Base-by-base conservation (phyloP, 1,140 invertebrate genomes). In the Mercenaria mercenaria region DNA sequence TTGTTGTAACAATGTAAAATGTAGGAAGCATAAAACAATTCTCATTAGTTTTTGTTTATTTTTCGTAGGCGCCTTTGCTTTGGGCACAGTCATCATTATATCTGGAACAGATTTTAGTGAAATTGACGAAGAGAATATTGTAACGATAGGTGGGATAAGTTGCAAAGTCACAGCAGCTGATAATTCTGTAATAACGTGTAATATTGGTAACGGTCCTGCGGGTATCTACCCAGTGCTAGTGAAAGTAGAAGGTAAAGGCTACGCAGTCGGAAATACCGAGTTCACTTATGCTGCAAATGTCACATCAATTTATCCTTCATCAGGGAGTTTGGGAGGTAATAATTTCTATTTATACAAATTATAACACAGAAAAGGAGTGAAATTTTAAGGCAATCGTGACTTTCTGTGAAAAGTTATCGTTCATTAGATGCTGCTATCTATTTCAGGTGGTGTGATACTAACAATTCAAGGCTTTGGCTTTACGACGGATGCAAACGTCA, bases 51-150 rank as follows among this genome's bases (percentile, higher is more conserved):
- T n/a, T n/a, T n/a, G n/a, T n/a, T n/a, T n/a, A n/a, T n/a, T n/a
- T n/a, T n/a, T n/a, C n/a, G n/a, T n/a, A n/a, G n/a, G n/a, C n/a
- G n/a, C n/a, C n/a, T n/a, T n/a, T n/a, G n/a, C n/a, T n/a, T n/a
- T n/a, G n/a, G n/a, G n/a, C n/a, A n/a, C n/a, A n/a, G n/a, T n/a
- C n/a, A n/a, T n/a, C n/a, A n/a, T n/a, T n/a, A n/a, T n/a, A n/a
- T n/a, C n/a, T n/a, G 94, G 94, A n/a, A 91, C 91, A 26, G 89
- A 89, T 0, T 94, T 93, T 47, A 89, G 90, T 64, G 26, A 88
- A 11, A 77, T 74, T 32, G 1, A 34, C 0, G 47, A 80, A 10
- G 88, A 93, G 34, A 94, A 93, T 34, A 59, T 20, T 23, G 94
- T 94, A 0, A 88, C 29, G 0, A 92, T 94, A 50, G 94, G 92